Percentiles rank a stretch among this genome's conserved stretches.
Conservation (phyloP, 2,113 vertebrate species). For the Eonycteris spelaea region DNA sequence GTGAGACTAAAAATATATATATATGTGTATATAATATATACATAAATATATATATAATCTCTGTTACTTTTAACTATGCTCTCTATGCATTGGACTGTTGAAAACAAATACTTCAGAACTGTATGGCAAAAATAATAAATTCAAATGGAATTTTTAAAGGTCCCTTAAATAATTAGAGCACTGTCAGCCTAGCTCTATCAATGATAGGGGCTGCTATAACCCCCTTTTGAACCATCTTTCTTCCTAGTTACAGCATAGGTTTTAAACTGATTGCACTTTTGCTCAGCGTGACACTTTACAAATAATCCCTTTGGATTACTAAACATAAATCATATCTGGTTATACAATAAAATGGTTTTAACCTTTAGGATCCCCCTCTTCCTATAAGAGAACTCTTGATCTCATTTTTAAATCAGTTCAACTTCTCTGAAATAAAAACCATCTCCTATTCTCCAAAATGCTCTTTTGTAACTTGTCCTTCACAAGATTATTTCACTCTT, state of each 20-base stretch:
- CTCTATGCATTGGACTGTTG: conserved; percentile 14
- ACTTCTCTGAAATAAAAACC: not conserved
- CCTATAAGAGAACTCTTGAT: not conserved
- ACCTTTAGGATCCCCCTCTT: not conserved
- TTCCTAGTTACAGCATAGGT: not conserved
- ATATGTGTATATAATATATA: no score
- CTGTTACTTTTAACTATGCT: not conserved
- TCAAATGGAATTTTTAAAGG: conserved; percentile 36
- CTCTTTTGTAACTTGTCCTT: not conserved
- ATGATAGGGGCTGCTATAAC: not conserved
- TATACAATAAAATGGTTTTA: not conserved
- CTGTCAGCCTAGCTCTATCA: not conserved
- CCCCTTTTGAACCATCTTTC: accelerated
- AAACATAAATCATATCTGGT: not conserved
- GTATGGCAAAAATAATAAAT: conserved; percentile 41
- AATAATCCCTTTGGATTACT: not conserved
- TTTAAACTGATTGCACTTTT: not conserved
- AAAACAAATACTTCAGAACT: conserved; percentile 54
- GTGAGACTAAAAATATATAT: not conserved
- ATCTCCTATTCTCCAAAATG: not conserved
- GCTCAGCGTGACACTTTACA: not conserved
- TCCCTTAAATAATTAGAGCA: not conserved
- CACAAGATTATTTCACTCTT: not conserved
- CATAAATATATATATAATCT: not conserved
- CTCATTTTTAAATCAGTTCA: not conserved